These are phyloP conservation scores for Lineus longissimus DNA, from an alignment of 1,140 invertebrate genomes.

Conservation along the genomic window DNA sequence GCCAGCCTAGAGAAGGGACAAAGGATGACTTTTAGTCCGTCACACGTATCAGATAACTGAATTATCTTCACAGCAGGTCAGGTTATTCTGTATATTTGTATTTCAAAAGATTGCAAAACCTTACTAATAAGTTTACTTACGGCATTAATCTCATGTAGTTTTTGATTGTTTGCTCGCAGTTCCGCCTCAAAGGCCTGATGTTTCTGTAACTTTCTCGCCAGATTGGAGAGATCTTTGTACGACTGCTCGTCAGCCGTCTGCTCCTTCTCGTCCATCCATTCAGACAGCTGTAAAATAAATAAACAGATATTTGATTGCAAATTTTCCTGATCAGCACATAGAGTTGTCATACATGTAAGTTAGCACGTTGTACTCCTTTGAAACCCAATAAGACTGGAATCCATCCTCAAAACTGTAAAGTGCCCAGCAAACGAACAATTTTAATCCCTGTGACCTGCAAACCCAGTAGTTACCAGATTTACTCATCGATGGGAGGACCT, in stretches of 20 bases:
- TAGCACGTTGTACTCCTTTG: not conserved
- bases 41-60: not conserved
- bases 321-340: constrained; percentile 61
- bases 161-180: constrained; percentile 91
- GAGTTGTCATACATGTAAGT: constrained; percentile 55
- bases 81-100: no score
- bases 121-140: constrained; percentile 30
- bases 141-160: constrained; percentile 82
- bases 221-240: constrained; percentile 84
- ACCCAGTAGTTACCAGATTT: no score
- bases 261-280: constrained; percentile 90
- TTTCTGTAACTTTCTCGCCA: constrained; percentile 91
- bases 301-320: not conserved
- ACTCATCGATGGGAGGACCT: no score
- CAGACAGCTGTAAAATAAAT: constrained; percentile 34
- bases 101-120: no score
- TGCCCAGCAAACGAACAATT: no score
- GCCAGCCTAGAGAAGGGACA: constrained; percentile 74
- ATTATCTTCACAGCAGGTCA: constrained; percentile 56
- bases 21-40: no score
- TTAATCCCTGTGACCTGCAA: no score
- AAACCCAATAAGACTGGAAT: no score
- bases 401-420: no score
- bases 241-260: constrained; percentile 87
- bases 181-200: constrained; percentile 97